Conservation (phyloP, 1,140 invertebrate genomes). For the Drosophila triauraria region DNA sequence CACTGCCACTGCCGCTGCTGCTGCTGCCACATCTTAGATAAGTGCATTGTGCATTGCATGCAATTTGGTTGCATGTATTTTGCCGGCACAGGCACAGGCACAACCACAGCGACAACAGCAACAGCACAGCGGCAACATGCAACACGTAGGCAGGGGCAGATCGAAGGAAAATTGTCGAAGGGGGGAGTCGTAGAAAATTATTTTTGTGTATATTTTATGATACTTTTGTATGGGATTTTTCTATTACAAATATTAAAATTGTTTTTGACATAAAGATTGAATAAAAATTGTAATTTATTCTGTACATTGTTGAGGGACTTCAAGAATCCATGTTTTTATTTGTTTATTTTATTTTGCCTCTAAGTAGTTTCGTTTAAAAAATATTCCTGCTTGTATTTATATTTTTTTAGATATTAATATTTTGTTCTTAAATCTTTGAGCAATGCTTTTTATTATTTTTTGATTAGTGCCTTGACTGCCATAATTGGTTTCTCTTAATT, state of each 20-base stretch:
- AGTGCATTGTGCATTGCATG: conserved; percentile 62
- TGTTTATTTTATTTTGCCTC: no score
- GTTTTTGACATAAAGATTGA: not conserved
- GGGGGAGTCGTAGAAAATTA: not conserved
- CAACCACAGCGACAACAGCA: conserved; percentile 14
- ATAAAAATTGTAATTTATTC: no score
- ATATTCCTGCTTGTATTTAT: no score
- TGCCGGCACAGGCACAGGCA: conserved; percentile 4
- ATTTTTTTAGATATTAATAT: no score
- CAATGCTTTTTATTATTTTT: not conserved
- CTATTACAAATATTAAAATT: no score
- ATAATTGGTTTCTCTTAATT: no score
- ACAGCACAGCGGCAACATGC: conserved; percentile 18
- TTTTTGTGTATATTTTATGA: no score
- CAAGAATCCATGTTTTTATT: no score
- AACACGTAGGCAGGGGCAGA: not conserved
- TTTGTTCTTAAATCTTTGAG: not conserved
- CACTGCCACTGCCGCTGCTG: not conserved
- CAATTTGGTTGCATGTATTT: conserved; percentile 66
- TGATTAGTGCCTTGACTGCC: not conserved
- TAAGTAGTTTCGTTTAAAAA: no score
- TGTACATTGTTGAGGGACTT: no score
- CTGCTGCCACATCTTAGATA: conserved; percentile 52
- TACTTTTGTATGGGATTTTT: no score
- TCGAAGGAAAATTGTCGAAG: not conserved